Conservation (phyloP, 2,797 vertebrate genomes). For the Allobates femoralis region DNA sequence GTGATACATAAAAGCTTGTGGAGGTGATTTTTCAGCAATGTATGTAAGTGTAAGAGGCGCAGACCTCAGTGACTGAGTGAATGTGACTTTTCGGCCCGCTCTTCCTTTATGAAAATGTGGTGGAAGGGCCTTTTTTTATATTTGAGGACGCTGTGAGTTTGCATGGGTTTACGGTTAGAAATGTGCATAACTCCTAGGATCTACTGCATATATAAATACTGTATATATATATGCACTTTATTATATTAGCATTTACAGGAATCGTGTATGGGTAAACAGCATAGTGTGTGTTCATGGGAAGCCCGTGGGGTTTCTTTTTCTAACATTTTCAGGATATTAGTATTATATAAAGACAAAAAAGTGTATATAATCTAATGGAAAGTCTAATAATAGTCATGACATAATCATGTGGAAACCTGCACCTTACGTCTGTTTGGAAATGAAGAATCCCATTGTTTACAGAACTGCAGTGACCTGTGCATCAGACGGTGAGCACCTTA, state of each 20-base stretch:
- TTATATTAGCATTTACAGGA: conserved; percentile 49
- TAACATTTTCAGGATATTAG: conserved; percentile 45
- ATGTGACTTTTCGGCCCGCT: conserved; percentile 42
- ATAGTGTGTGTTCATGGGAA: conserved; percentile 31
- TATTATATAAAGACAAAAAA: conserved; percentile 12
- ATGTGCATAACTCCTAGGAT: conserved; percentile 56
- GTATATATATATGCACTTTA: conserved; percentile 14
- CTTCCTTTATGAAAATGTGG: conserved; percentile 23
- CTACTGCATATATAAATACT: conserved; percentile 38
- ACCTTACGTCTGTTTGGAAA: conserved; percentile 14
- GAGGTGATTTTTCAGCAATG: conserved; percentile 47
- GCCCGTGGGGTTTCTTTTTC: conserved; percentile 55
- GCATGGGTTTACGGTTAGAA: conserved; percentile 54
- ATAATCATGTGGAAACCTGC: conserved; percentile 44
- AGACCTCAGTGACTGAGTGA: conserved; percentile 49
- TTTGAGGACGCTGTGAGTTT: conserved; percentile 56
- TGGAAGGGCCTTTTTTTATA: conserved; percentile 49
- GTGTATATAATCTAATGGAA: neutral
- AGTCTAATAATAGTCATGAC: neutral
- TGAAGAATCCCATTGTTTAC: conserved; percentile 42
- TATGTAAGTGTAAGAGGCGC: conserved; percentile 33
- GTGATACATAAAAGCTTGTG: conserved; percentile 31
- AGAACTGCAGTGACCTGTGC: too few species aligned
- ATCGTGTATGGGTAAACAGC: conserved; percentile 38
- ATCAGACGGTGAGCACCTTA: conserved; percentile 2